Base-by-base conservation (phyloP, 2,797 vertebrate species). In the Anguilla marmorata region DNA sequence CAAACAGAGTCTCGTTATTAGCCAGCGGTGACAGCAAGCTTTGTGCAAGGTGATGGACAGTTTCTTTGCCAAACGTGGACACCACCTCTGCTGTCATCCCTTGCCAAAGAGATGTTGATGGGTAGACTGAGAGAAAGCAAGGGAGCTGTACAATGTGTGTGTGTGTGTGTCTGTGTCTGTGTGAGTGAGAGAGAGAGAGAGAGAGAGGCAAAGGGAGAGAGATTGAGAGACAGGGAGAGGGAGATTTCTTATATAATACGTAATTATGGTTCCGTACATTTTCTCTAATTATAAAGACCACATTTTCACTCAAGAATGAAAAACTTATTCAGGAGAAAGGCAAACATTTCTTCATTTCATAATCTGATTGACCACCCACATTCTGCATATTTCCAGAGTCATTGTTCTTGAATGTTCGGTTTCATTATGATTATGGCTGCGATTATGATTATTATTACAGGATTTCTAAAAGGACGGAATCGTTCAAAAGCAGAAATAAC, bases 1-100 rank as follows among this genome's bases (percentile, higher is more conserved):
- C 63, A 60, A 69, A n/a, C 37, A 30, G 60, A 69, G 24, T 72
- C 11, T 50, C 30, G 41, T 86, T 72, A 86, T 66, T 72, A 74
- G 24, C 41, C 41, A 72, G 85, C 33, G 58, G 85, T 86, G 60
- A 86, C 85, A 86, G 30, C 33, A 14, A 33, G 63, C 37, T 72
- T 86, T 86, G 45, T n/a, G 85, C 63, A 86, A 41, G 60, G 85
- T 85, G 56, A 85, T 30, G 56, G 85, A 85, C 58, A 37, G 37
- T 48, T 86, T 85, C n/a, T 60, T 33, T 85, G 41, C 52, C 50
- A 30, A n/a, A 72, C n/a, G 37, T 30, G 63, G 85, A 72, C 12
- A 30, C 41, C n/a, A 41, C 85, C 45, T 50, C 60, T 14, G 63
- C 5, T 66, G 37, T 85, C 60, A 41, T 66, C 41, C 37, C 63